phyloP scores from a whole-genome alignment of 37 sponge, comb jelly and placozoan species.

The Geodia barretti region DNA sequence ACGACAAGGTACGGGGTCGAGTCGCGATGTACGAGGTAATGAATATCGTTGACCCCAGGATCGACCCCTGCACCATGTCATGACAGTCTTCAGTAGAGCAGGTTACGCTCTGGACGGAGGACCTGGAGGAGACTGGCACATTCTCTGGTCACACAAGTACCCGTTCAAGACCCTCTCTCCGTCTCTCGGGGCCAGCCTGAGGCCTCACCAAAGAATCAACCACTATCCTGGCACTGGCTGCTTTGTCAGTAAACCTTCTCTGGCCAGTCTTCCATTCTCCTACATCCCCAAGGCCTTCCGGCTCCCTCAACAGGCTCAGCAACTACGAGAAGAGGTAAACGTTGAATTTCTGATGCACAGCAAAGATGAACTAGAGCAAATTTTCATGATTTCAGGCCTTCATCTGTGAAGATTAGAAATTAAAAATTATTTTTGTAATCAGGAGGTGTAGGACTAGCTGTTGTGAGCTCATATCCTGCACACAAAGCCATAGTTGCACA shows the following conservation, averaged over 20 bases:
- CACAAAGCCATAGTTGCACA: too few relatives aligned
- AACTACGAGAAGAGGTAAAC: slow-evolving; percentile 39
- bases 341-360: too few relatives aligned
- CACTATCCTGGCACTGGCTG: slow-evolving; percentile 74
- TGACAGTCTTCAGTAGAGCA: slow-evolving; percentile 61
- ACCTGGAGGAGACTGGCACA: slow-evolving; percentile 33
- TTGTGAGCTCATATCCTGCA: too few relatives aligned
- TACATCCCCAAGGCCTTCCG: slow-evolving; percentile 44
- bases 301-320: slow-evolving; percentile 45
- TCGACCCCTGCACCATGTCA: slow-evolving; percentile 50
- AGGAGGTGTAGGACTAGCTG: too few relatives aligned
- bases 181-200: slow-evolving; percentile 25
- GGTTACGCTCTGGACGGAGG: slow-evolving; percentile 25
- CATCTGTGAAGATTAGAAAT: too few relatives aligned
- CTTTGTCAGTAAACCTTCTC: slow-evolving; percentile 46
- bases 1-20: neutral
- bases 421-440: too few relatives aligned
- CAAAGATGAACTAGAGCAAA: too few relatives aligned
- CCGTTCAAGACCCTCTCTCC: slow-evolving; percentile 31
- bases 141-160: slow-evolving; percentile 78
- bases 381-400: too few relatives aligned
- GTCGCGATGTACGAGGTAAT: neutral
- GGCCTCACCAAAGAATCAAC: slow-evolving; percentile 70
- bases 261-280: slow-evolving; percentile 45
- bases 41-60: slow-evolving; percentile 6